Conservation (phyloP, 2,888 invertebrate species). For the Laspeyria flexula region DNA sequence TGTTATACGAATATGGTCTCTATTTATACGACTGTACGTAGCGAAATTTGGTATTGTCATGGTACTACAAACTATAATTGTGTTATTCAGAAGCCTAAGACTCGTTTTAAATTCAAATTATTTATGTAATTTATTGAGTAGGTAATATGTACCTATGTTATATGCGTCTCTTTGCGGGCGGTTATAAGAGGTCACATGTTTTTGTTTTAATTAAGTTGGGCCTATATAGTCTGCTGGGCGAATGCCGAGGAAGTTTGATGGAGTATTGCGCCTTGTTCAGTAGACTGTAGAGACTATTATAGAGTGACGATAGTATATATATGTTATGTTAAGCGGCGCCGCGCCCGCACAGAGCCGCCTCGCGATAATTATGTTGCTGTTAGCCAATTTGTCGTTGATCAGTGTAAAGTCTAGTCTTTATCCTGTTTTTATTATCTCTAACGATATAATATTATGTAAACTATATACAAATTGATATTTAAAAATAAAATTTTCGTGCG, state of each 20-base stretch:
- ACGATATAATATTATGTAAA: constrained; percentile 76
- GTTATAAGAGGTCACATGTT: constrained; percentile 55
- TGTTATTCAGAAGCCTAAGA: constrained; percentile 82
- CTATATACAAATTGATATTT: constrained; percentile 83
- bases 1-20: constrained; percentile 25
- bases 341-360: constrained; percentile 58
- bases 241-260: no score
- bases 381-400: constrained; percentile 82
- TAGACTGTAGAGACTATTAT: neutral
- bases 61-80: constrained; percentile 54
- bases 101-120: constrained; percentile 84
- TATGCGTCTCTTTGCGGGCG: constrained; percentile 58
- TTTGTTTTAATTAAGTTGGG: constrained; percentile 54
- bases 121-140: constrained; percentile 85
- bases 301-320: neutral
- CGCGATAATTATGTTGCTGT: constrained; percentile 73
- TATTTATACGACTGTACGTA: constrained; percentile 38
- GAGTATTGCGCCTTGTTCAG: no score
- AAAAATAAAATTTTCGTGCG: constrained; percentile 67
- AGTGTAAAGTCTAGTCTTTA: constrained; percentile 87
- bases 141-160: constrained; percentile 72
- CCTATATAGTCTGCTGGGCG: constrained; percentile 27
- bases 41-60: constrained; percentile 45
- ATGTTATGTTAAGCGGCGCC: constrained; percentile 21
- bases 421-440: constrained; percentile 82